phyloP scores from a whole-genome alignment of 2,888 invertebrate species.

The Dioctria linearis region DNA sequence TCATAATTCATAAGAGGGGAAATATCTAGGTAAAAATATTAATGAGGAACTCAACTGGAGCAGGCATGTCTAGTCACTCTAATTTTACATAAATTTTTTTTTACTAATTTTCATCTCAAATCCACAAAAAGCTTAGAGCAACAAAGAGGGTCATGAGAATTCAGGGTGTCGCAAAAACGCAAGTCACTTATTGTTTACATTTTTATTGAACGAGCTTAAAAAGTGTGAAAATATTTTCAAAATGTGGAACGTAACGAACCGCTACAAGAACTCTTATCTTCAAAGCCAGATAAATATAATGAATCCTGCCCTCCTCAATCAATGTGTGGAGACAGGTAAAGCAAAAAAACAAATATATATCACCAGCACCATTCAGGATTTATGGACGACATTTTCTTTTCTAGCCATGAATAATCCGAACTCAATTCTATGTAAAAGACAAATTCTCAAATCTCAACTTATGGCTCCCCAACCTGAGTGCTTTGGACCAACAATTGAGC shows the following conservation, averaged over 20 bases:
- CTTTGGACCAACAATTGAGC: constrained; percentile 20
- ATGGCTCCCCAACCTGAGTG: neutral
- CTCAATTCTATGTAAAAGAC: neutral
- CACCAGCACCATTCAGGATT: no score
- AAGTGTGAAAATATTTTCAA: constrained; percentile 52
- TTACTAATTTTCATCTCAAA: no score
- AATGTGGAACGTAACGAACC: constrained; percentile 50
- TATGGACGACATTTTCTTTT: neutral
- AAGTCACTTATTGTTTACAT: no score
- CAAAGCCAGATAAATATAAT: constrained; percentile 12
- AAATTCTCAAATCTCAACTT: neutral
- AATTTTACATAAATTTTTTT: no score
- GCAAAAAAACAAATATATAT: no score
- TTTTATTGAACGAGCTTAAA: neutral
- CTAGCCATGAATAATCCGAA: neutral
- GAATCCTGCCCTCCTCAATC: constrained; percentile 35
- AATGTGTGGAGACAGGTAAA: constrained; percentile 47
- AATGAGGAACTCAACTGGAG: no score
- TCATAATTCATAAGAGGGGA: no score
- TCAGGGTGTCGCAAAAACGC: no score
- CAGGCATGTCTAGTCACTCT: no score
- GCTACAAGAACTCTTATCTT: constrained; percentile 46
- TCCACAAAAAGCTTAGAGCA: no score
- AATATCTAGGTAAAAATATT: no score
- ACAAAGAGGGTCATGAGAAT: no score